Evolutionary conservation across 2,797 vertebrate species (phyloP).

Genomic region (Vespertilio murinus): DNA sequence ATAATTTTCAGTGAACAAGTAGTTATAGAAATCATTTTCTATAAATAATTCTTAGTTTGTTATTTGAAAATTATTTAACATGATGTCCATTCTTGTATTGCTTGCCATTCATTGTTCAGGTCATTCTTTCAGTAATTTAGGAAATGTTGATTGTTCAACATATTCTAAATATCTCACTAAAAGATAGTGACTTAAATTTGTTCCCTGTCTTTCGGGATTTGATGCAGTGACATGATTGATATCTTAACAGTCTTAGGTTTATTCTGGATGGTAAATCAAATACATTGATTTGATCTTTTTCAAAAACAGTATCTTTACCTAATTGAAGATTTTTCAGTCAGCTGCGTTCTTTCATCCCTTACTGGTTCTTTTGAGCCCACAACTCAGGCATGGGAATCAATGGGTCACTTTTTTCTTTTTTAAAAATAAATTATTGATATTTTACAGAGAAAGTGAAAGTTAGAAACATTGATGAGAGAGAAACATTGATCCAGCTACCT

Average conservation of each 20-base stretch:
- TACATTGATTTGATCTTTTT: background rate
- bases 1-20: conserved; percentile 3
- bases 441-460: no score
- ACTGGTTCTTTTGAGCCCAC: background rate
- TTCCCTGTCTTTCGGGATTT: background rate
- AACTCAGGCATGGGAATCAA: background rate
- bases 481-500: no score
- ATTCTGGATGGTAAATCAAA: background rate
- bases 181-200: background rate
- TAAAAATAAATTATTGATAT: no score
- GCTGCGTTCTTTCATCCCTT: background rate
- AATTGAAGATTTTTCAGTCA: background rate
- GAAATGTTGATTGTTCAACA: background rate
- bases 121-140: background rate
- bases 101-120: background rate
- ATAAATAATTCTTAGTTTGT: background rate
- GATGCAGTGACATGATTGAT: background rate
- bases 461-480: no score
- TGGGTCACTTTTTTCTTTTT: background rate
- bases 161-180: background rate
- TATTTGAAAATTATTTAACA: background rate
- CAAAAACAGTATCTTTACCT: background rate
- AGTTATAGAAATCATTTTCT: background rate
- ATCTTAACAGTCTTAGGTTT: background rate
- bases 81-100: background rate